Conservation (phyloP, 2,113 vertebrate species). For the Istiophorus platypterus region DNA sequence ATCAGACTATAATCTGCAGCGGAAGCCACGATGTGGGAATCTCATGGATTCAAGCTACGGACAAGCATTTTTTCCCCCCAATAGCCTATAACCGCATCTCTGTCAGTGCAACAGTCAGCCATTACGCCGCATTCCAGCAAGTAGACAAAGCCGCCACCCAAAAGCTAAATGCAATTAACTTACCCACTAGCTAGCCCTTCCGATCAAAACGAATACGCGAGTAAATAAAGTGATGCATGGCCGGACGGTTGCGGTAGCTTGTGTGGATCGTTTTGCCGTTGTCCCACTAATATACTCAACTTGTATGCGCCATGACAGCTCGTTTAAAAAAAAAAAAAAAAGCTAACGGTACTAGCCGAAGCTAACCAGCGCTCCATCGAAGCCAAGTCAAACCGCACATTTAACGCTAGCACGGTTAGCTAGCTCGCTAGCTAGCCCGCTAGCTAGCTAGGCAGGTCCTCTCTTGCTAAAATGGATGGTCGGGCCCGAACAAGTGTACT, state of each 20-base stretch:
- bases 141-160: conserved; percentile 64
- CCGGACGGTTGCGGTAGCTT: no score
- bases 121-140: conserved; percentile 72
- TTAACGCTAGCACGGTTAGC: conserved; percentile 60
- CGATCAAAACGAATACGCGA: not conserved
- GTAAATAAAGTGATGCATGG: accelerated
- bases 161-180: not conserved
- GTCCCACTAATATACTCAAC: conserved; percentile 26
- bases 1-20: conserved; percentile 44
- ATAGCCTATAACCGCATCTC: conserved; percentile 27
- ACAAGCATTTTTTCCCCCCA: conserved; percentile 5
- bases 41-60: conserved; percentile 17
- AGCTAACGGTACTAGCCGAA: conserved; percentile 62
- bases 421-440: conserved; percentile 44
- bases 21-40: conserved; percentile 49
- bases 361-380: conserved; percentile 54
- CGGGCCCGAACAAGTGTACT: conserved; percentile 50
- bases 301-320: conserved; percentile 78
- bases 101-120: conserved; percentile 70
- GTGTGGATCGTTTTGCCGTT: not conserved
- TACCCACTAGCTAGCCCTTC: not conserved
- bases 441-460: conserved; percentile 37
- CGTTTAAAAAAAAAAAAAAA: conserved; percentile 46
- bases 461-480: conserved; percentile 73
- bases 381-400: conserved; percentile 32